Conservation (phyloP, 1,140 invertebrate genomes). For the Drosophila setifemur region DNA sequence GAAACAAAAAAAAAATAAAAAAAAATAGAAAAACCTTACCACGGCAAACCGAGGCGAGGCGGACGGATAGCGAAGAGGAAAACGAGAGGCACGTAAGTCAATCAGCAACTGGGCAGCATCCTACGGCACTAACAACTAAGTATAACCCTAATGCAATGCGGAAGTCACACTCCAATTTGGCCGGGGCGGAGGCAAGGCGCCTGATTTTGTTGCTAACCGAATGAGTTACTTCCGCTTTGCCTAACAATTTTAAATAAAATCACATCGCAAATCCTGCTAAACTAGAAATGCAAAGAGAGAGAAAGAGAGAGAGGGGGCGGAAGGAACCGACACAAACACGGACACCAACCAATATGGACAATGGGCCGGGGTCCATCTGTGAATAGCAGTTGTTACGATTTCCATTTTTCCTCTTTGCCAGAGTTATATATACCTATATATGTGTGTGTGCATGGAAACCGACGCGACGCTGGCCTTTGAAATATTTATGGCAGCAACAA, state of each 20-base stretch:
- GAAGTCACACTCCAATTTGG: constrained; percentile 77
- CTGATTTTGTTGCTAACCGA: constrained; percentile 77
- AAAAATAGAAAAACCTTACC: constrained; percentile 43
- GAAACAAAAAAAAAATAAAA: constrained; percentile 14
- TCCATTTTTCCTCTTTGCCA: background rate
- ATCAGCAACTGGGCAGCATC: constrained; percentile 63
- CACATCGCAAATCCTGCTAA: constrained; percentile 34
- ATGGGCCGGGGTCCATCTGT: constrained; percentile 9
- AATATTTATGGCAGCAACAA: constrained; percentile 48
- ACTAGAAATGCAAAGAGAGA: background rate
- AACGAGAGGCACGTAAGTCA: constrained; percentile 76
- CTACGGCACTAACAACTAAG: constrained; percentile 45
- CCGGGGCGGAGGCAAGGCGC: constrained; percentile 30
- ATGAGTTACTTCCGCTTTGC: constrained; percentile 75
- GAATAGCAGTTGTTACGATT: constrained; percentile 30
- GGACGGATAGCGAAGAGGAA: constrained; percentile 56
- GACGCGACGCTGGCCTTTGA: constrained; percentile 35
- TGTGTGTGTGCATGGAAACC: constrained; percentile 8
- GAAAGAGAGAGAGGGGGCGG: background rate
- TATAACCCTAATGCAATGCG: constrained; percentile 75
- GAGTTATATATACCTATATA: background rate
- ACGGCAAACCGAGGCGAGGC: constrained; percentile 47
- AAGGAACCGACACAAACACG: constrained; percentile 14
- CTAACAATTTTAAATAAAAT: constrained; percentile 77
- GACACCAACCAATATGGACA: constrained; percentile 37